Base-by-base conservation (phyloP, 2,113 vertebrate species). In the Australoheros scitulus region DNA sequence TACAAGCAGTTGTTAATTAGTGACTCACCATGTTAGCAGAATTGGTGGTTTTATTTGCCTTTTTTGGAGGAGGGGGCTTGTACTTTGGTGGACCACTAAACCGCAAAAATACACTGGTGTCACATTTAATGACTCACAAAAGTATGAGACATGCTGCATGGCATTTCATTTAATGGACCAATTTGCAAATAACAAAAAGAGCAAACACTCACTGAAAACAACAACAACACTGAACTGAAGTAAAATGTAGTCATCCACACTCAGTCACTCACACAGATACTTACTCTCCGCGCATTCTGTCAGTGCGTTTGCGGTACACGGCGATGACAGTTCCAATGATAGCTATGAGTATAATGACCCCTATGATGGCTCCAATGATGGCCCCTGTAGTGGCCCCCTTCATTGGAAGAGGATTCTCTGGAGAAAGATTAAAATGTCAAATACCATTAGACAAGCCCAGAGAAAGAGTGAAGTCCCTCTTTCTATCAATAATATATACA, bases 311-410 rank as follows among this genome's bases (percentile, higher is more conserved):
- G 58, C 93, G 91, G 83, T 95, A 96, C 88, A 97, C 92, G 38
- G 96, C 92, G 36, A 97, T 89, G 24, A 83, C 94, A 0, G 96
- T 96, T 85, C 82, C 92, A 3, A 96, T 93, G 89, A 97, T 93
- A 0, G 96, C 96, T 0, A 96, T 6, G 1, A 97, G 79, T 3
- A 98, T 64, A 58, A 98, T 94, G 61, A 94, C 92, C 0, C 95
- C 96, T 0, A 97, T 96, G 84, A 98, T 95, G 75, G 85, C 96
- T 2, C 97, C 97, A 1, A 97, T 96, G 89, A 98, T 97, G 70
- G 82, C 94, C 2, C 96, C 96, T 0, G 97, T 97, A 34, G 95
- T 89, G 0, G 95, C n/a, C 0, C 96, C 96, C 0, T 93, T 95
- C 5, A 79, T 84, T 1, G 90, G 82, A 77, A 94, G 90, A 61